Evolutionary conservation across 2,113 vertebrate species (phyloP).

Genomic region (Phainopepla nitens): DNA sequence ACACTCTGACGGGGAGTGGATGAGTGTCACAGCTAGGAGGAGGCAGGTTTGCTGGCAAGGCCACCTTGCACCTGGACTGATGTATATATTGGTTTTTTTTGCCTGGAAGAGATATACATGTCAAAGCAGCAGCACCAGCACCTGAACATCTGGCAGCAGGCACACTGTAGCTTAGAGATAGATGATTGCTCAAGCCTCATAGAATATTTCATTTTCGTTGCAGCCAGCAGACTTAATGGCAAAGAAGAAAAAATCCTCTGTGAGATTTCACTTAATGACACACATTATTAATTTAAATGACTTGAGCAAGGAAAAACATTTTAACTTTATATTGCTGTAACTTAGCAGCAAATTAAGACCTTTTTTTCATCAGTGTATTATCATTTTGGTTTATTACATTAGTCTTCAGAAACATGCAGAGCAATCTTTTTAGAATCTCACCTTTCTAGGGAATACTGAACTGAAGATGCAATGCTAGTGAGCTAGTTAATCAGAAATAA

Average conservation of each 20-base stretch:
- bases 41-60: conserved; percentile 50
- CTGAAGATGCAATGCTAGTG: not conserved
- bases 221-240: conserved; percentile 7
- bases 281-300: conserved; percentile 11
- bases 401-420: conserved; percentile 19
- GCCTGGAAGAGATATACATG: conserved; percentile 48
- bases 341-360: not conserved
- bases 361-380: not conserved
- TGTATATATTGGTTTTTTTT: conserved; percentile 9
- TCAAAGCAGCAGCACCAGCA: conserved; percentile 18
- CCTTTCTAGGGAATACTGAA: not conserved
- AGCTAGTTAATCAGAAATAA: conserved; percentile 36
- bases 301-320: conserved; percentile 11
- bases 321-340: not conserved
- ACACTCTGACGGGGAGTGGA: conserved; percentile 38
- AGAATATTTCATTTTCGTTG: conserved; percentile 49
- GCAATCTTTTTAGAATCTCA: not conserved
- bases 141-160: conserved; percentile 48
- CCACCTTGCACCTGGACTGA: conserved; percentile 59
- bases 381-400: not conserved
- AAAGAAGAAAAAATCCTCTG: conserved; percentile 10
- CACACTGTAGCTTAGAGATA: not conserved
- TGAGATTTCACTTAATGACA: conserved; percentile 11
- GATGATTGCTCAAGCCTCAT: conserved; percentile 6
- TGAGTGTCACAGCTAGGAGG: conserved; percentile 33